Base-by-base conservation (phyloP, 2,888 invertebrate species). In the Drosophila emarginata region DNA sequence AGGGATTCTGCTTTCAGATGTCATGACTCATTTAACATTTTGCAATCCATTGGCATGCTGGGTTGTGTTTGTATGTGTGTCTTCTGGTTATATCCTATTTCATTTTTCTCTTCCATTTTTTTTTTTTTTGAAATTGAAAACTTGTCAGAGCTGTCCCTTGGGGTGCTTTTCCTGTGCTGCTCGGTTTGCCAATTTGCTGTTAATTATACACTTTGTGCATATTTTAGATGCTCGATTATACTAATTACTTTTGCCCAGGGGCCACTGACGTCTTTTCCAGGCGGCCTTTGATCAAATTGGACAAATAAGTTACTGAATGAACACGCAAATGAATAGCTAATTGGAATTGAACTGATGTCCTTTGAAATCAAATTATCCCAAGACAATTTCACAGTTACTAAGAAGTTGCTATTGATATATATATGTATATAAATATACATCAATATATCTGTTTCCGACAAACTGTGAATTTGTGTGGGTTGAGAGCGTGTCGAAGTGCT, bases 21-120 rank as follows among this genome's bases (percentile, higher is more conserved):
- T 63, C 68, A 73, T 88, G 88, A 88, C 72, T 81, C 87, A 81
- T 80, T 67, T 71, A 60, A 61, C 64, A 64, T 67, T 77, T 57
- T 26, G 18, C 28, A 53, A 36, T 21, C 9, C 40, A 59, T 67
- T 50, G 6, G 51, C 59, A 26, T 57, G 45, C 52, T 50, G 60
- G 32, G 32, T 32, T 65, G 59, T 18, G 18, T 18, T 3, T 45
- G 18, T 45, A 11, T 21, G 59, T 66, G 37, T 60, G 57, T 36
- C 9, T 45, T 9, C 9, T 32, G 32, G 32, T 9, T 32, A 12
- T 54, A 32, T 54, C 28, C 26, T 54, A 52, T 79, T 57, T 88
- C 80, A 66, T 63, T 53, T 79, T 64, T 64, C 67, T 62, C 64
- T 67, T 28, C 54, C 60, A 28, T 60, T 45, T 45, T 21, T 56